Base-by-base conservation (phyloP, 1,140 invertebrate genomes). In the Tetragonula clypearis region DNA sequence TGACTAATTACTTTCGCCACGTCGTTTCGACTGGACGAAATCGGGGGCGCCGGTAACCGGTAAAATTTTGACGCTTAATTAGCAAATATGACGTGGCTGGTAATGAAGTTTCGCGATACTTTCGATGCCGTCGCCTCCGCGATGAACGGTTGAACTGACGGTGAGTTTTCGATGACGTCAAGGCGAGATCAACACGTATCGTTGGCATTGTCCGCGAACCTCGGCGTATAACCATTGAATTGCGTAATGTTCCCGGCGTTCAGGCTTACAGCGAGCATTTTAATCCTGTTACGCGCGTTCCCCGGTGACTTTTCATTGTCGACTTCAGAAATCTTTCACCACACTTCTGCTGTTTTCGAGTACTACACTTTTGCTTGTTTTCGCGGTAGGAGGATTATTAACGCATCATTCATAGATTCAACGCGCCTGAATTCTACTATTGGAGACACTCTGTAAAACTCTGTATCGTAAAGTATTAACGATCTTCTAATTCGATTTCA, bases 121-220 rank as follows among this genome's bases (percentile, higher is more conserved):
- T 49, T 49, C 41, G 41, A 49, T 49, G 9, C 41, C 35, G 35
- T 49, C 41, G 41, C 41, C 41, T 49, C 41, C 41, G 41, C 41
- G 41, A 0, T 49, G 41, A 49, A 49, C 41, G 41, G 41, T 49
- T 49, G 8, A 49, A 49, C 35, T 35, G 41, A 41, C 41, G 8
- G 69, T 49, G 49, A 58, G 71, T 73, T 30, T 35, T 56, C 12
- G 49, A 55, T 15, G 17, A 79, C 9, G 49, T 49, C 41, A n/a
- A 49, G 23, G n/a, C 49, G 56, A 49, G 21, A 79, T 79, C 77
- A 79, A 79, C 62, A 66, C 68, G 77, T 79, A 79, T 79, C 75
- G 56, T 62, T 41, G 30, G 21, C 49, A 17, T 49, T 53, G 19
- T 26, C 17, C 35, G 6, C 76, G 15, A 65, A 49, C 8, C 9